phyloP scores from a whole-genome alignment of 2,797 vertebrate genomes.

The Netta rufina region DNA sequence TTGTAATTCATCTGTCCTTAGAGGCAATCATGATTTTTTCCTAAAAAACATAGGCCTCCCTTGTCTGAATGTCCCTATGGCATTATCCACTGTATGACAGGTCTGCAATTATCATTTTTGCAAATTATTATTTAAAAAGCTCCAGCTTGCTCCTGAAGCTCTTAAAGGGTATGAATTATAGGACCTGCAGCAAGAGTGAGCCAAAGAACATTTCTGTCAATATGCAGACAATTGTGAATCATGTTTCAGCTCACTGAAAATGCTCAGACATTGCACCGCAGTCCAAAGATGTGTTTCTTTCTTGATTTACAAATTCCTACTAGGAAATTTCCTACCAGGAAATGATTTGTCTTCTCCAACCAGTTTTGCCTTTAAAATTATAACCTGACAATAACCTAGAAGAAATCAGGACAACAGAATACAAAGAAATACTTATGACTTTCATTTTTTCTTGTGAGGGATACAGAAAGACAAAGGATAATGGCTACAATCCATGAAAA shows the following conservation, averaged over 20 bases:
- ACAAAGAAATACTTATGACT: background rate
- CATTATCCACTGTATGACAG: background rate
- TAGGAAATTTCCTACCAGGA: background rate
- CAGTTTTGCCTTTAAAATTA: background rate
- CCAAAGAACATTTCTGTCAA: background rate
- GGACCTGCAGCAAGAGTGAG: background rate
- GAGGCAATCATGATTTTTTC: background rate
- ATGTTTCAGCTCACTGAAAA: background rate
- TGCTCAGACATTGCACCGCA: background rate
- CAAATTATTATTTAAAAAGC: constrained; percentile 42
- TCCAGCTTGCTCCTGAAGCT: background rate
- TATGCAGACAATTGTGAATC: accelerated
- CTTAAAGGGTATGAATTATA: background rate
- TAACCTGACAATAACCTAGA: background rate
- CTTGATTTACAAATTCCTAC: background rate
- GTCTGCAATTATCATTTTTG: constrained; percentile 25
- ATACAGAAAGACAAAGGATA: background rate
- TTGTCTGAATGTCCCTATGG: background rate
- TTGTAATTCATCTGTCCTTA: constrained; percentile 20
- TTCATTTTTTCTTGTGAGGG: background rate
- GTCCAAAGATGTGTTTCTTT: background rate
- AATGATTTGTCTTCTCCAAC: background rate
- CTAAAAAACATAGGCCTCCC: background rate
- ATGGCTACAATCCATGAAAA: background rate
- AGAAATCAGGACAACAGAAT: background rate